Percentiles rank a stretch among this genome's conserved stretches.
Conservation (phyloP, 2,888 invertebrate genomes). For the Empis livida region DNA sequence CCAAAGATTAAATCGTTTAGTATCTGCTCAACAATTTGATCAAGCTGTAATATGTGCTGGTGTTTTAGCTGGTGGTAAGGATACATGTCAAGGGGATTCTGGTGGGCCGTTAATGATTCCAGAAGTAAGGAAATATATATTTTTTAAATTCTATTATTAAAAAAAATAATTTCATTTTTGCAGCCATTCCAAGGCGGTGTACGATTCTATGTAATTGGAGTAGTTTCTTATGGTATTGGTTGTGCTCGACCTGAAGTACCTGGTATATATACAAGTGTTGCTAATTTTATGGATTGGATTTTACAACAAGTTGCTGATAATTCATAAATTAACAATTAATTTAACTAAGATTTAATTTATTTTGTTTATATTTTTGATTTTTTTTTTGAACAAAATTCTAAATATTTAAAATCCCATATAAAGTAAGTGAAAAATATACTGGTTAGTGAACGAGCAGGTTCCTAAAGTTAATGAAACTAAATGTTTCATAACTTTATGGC, state of each 20-base stretch:
- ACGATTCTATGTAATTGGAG: constrained; percentile 43
- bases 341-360: too few species aligned
- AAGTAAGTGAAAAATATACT: too few species aligned
- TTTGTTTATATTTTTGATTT: too few species aligned
- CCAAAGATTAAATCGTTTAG: constrained; percentile 17
- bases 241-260: constrained; percentile 50
- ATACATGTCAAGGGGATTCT: constrained; percentile 34
- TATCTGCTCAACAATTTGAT: constrained; percentile 29
- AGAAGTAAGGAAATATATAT: constrained; percentile 17
- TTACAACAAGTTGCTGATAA: constrained; percentile 27
- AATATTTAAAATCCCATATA: too few species aligned
- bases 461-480: too few species aligned
- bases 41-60: constrained; percentile 30
- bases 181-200: constrained; percentile 9
- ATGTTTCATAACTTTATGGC: too few species aligned
- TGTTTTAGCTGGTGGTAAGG: constrained; percentile 26
- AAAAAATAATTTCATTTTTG: neutral
- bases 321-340: constrained; percentile 4
- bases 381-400: too few species aligned
- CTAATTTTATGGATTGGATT: constrained; percentile 51
- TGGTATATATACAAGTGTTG: constrained; percentile 50
- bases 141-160: neutral
- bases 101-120: constrained; percentile 35
- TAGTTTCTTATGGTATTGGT: constrained; percentile 53
- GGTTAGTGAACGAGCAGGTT: too few species aligned